Base-by-base conservation (phyloP, 2,888 invertebrate species). In the Galerucella nymphaeae region DNA sequence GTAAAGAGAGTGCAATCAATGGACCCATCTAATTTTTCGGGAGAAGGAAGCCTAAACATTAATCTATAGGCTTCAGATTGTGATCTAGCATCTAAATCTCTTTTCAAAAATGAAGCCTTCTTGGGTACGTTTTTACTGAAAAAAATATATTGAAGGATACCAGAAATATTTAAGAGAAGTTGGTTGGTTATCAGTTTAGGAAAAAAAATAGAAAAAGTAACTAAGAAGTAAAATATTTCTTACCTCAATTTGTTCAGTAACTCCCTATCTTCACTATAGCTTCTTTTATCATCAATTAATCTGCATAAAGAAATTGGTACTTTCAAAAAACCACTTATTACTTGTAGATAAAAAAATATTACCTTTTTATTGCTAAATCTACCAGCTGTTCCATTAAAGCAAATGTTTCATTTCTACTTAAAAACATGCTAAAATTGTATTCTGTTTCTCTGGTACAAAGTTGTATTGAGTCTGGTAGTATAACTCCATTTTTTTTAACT, bases 301-400 rank as follows among this genome's bases (percentile, higher is more conserved):
- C 97, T 95, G 85, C 66, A 23, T 55, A 57, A 30, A 48, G 18
- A 57, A 13, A 48, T 62, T 11, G 11, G 16, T 41, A 13, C 18
- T 55, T 41, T 18, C 1, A 23, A 55, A 66, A 48, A 14, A 14
- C 30, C 8, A 38, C 14, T 45, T 45, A 45, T 1, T 10, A 6
- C 10, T 45, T 14, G 3, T 18, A 3, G 10, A 18, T 11, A 8
- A 9, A 53, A 61, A 1, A 38, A 1, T n/a, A 13, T 70, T 81
- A 85, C 92, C 94, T 92, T 89, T 96, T 97, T 93, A 99, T 98
- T 71, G 98, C 98, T 88, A 98, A 92, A 88, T 98, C 98, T 68
- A 97, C 96, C 57, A 99, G 88, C 85, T 98, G 98, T 83, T 97
- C 95, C 93, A 98, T 97, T 79, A 99, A 86, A 16, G 92, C 90